phyloP scores from a whole-genome alignment of 2,888 invertebrate genomes.

The Hanleya hanleyi region DNA sequence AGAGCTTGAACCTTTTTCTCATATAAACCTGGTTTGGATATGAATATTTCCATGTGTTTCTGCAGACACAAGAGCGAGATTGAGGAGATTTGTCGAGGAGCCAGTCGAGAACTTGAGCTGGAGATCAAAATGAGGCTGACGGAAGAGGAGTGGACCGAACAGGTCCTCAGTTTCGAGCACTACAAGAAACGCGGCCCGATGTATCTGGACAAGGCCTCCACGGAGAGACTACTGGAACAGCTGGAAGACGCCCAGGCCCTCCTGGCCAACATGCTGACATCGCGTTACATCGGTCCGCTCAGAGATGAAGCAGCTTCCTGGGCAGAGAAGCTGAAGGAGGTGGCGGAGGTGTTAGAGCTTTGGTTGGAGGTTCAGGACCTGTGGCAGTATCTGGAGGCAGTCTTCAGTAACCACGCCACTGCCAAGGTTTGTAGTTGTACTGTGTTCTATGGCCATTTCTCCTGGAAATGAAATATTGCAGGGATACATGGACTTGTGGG shows the following conservation, averaged over 20 bases:
- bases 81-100: constrained; percentile 71
- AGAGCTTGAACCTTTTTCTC: too few species aligned
- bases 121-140: constrained; percentile 72
- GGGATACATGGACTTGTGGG: too few species aligned
- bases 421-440: constrained; percentile 56
- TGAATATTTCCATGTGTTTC: too few species aligned
- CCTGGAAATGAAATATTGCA: too few species aligned
- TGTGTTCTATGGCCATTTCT: too few species aligned
- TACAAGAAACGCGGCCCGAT: constrained; percentile 72
- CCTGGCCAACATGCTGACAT: constrained; percentile 72
- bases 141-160: constrained; percentile 74
- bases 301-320: constrained; percentile 72
- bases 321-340: constrained; percentile 73
- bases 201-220: constrained; percentile 70
- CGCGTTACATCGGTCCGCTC: constrained; percentile 71
- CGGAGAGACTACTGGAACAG: constrained; percentile 71
- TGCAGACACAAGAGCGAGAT: constrained; percentile 68
- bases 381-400: constrained; percentile 73
- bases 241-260: constrained; percentile 73
- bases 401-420: constrained; percentile 69
- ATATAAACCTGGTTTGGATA: too few species aligned
- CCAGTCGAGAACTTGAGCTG: constrained; percentile 71
- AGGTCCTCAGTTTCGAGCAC: constrained; percentile 71
- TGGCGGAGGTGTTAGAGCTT: constrained; percentile 71
- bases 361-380: constrained; percentile 73